These are phyloP conservation scores for Elgaria multicarinata DNA, from an alignment of 2,113 vertebrate species.

Conservation along the genomic window DNA sequence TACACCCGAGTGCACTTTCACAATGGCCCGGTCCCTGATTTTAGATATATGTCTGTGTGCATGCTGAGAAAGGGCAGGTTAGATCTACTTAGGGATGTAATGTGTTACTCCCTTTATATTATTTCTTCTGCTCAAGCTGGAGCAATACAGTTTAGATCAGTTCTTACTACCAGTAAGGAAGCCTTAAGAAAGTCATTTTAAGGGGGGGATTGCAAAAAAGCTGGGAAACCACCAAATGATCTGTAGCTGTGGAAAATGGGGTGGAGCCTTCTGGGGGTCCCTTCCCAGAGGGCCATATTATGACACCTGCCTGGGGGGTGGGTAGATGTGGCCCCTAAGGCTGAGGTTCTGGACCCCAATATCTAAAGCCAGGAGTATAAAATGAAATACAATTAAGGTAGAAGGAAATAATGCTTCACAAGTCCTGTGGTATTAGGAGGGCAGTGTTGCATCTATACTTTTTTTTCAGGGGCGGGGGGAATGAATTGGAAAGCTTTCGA, in stretches of 20 bases:
- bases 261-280: no score
- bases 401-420: background rate
- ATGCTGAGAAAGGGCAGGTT: background rate
- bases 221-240: no score
- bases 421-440: background rate
- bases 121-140: background rate
- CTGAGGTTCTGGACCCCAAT: no score
- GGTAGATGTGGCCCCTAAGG: no score
- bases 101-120: background rate
- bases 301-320: no score
- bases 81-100: background rate
- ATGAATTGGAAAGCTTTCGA: background rate
- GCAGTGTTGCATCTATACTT: background rate
- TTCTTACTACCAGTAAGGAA: no score
- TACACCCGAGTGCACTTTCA: background rate
- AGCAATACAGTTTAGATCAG: background rate
- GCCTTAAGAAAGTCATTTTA: no score
- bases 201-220: no score
- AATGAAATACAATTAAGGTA: background rate
- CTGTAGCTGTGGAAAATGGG: no score
- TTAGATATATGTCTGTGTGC: background rate
- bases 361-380: background rate
- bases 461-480: background rate
- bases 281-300: no score
- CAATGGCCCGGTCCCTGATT: background rate